Conservation (phyloP, 2,113 vertebrate genomes). For the Platysternon megacephalum region DNA sequence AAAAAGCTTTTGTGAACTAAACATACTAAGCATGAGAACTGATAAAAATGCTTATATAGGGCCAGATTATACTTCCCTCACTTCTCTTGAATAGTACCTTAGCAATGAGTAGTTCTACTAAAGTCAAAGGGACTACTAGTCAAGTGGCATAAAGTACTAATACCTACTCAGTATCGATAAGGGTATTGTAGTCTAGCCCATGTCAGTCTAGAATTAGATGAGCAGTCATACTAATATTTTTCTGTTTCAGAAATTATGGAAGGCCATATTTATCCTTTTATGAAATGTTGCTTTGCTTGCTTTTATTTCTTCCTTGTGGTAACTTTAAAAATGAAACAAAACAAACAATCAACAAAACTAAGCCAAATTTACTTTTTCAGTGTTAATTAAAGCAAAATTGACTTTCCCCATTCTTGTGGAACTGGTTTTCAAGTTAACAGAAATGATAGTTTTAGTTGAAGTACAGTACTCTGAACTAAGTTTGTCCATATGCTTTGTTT, state of each 20-base stretch:
- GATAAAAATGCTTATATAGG: neutral
- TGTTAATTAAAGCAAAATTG: neutral
- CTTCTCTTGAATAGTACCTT: neutral
- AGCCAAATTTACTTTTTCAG: neutral
- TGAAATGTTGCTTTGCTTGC: conserved; percentile 18
- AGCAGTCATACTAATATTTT: neutral
- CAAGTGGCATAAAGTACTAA: neutral
- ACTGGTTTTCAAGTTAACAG: neutral
- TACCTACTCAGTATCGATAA: neutral
- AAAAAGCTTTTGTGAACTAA: neutral
- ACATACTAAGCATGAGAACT: neutral
- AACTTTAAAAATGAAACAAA: neutral
- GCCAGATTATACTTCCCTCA: neutral
- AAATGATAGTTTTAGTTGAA: conserved; percentile 25
- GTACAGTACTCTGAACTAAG: neutral
- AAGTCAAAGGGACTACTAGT: neutral
- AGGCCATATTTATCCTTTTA: neutral
- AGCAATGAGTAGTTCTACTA: neutral
- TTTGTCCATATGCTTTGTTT: conserved; percentile 2
- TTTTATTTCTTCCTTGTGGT: conserved; percentile 18
- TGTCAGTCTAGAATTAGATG: neutral
- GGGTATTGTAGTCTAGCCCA: neutral
- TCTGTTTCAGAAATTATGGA: neutral
- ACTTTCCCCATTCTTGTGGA: neutral
- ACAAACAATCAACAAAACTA: neutral